Evolutionary conservation across 1,140 invertebrate genomes (phyloP), one percentile per base, ranked within the genome.

Genomic region (Amyelois transitella): DNA sequence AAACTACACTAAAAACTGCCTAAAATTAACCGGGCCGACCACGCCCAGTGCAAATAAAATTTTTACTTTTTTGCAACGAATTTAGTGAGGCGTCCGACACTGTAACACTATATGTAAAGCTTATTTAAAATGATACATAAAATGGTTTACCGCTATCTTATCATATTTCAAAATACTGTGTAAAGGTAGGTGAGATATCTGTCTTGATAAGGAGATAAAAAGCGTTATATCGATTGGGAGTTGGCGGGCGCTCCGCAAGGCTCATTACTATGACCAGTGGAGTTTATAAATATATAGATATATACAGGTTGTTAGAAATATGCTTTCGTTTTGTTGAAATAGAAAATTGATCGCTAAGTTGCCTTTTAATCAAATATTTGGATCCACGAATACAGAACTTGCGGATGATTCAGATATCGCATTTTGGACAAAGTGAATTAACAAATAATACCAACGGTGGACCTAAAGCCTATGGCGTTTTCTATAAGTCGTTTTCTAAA

Each of bases 111-210:
- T 63, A 59, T 66, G 60, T 47, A 60, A 51, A 63, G n/a, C 55
- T 62, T 68, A 71, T 76, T 77, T 69, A 65, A 75, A 75, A 70
- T 6, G 32, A 24, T 21, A 45, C 48, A 17, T 18, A 20, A 60
- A 51, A 53, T 44, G 55, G 52, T 51, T 53, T 44, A 51, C 48
- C 44, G 51, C 55, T 75, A 73, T 75, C 71, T 79, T 81, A 81
- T 81, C 79, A 58, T 51, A 48, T 81, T 81, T 78, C 74, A 72
- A 81, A 81, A 81, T 81, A 77, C 76, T 79, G 56, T 53, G 73
- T 77, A 81, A 76, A 79, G 67, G 65, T 76, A 58, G 58, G 66
- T 68, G 75, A 77, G 76, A 80, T 67, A 58, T 54, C 64, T 60
- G 17, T n/a, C 21, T 22, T 68, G 72, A 71, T 75, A 72, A 64